Evolutionary conservation across 2,888 invertebrate species (phyloP), one percentile per base, ranked within the genome.

Genomic region (Xestia ashworthii): DNA sequence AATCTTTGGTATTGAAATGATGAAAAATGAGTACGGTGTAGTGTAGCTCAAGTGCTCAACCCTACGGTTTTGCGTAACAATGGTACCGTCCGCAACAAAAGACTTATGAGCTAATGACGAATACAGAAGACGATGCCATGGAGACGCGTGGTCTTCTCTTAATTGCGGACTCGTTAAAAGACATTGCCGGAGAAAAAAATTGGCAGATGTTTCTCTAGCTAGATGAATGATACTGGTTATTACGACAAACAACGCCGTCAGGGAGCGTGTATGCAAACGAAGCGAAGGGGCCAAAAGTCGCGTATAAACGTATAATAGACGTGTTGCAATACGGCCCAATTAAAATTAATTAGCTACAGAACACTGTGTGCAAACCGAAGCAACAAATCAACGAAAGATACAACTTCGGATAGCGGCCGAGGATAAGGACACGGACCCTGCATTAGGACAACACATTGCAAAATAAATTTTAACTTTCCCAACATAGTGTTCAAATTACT

Each of bases 291-390:
- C 91, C 91, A 91, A 90, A 90, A 92, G 90, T 89, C 90, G 89
- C 89, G 91, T 79, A 73, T 78, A 78, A 80, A 78, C 66, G 73
- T 92, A 93, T 93, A 93, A 93, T 93, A 93, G 92, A 94, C 92
- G 93, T 86, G 87, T 89, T 89, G 91, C 90, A 91, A 91, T 92
- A 89, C 91, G 88, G 91, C 90, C 95, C 95, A 96, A 96, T 96
- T 96, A 96, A 96, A 96, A 96, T 95, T 96, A 96, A 96, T 96
- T 96, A 96, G 95, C 93, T 93, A 91, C 94, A 92, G 95, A 94
- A 95, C 93, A 95, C 93, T 94, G 93, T 93, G 92, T 91, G 93
- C 93, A 92, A 92, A 92, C 93, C 92, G 91, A 94, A 93, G 95
- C 92, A 94, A 95, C 95, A 95, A 95, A 95, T 95, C 94, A 94